Conservation (phyloP, 2,797 vertebrate species). For the Brachymystax lenok region DNA sequence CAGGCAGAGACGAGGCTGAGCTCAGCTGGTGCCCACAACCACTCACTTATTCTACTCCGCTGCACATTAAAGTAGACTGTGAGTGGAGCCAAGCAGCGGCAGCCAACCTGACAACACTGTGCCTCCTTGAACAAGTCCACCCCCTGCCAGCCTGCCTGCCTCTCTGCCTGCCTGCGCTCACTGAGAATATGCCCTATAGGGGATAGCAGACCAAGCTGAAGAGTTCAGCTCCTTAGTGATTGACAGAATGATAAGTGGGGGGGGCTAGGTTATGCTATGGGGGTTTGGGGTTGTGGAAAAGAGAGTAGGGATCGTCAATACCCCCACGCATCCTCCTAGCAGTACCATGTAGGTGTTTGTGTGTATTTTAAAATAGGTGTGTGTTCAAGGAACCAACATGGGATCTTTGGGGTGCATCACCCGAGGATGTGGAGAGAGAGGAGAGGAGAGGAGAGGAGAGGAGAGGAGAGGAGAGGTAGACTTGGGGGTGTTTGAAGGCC, state of each 20-base stretch:
- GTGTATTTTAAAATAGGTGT: background rate
- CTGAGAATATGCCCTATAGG: slow-evolving; percentile 40
- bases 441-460: slow-evolving; percentile 27
- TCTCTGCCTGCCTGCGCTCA: slow-evolving; percentile 48
- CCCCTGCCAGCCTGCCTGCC: slow-evolving; percentile 28
- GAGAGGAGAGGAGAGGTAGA: slow-evolving; percentile 76
- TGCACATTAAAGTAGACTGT: slow-evolving; percentile 98
- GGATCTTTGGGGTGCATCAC: slow-evolving; percentile 31
- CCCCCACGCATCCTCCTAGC: background rate
- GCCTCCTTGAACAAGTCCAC: slow-evolving; percentile 47
- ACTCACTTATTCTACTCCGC: slow-evolving; percentile 99
- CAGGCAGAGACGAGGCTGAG: slow-evolving; percentile 96
- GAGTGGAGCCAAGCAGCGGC: slow-evolving; percentile 91
- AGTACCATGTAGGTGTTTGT: background rate
- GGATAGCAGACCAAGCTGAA: slow-evolving; percentile 40
- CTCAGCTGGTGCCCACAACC: slow-evolving; percentile 97
- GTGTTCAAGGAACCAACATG: slow-evolving; percentile 10
- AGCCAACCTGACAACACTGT: slow-evolving; percentile 89
- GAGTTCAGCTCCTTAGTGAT: background rate
- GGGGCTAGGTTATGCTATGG: background rate
- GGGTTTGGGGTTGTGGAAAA: slow-evolving; percentile 11
- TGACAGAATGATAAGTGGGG: background rate
- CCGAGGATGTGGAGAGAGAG: slow-evolving; percentile 43
- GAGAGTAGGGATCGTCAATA: slow-evolving; percentile 13
- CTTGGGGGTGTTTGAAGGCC: slow-evolving; percentile 73